These are phyloP conservation scores for Criorhina ranunculi DNA, from an alignment of 2,888 invertebrate species.

Conservation along the genomic window DNA sequence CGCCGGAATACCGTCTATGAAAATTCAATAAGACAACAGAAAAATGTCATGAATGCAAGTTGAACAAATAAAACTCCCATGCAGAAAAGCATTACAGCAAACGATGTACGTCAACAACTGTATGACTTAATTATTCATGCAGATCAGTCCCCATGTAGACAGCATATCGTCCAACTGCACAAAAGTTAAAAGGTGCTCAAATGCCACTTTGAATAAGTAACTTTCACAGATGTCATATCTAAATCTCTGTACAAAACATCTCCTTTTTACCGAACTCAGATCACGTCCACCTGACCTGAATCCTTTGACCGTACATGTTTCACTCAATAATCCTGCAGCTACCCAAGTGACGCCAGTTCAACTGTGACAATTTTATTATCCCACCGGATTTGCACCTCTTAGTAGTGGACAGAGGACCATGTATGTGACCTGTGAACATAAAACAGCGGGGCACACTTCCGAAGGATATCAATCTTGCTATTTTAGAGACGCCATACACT, in stretches of 20 bases:
- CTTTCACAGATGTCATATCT: neutral
- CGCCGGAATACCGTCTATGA: too few species aligned
- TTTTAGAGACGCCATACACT: conserved; percentile 39
- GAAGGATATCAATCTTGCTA: conserved; percentile 61
- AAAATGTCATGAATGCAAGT: too few species aligned
- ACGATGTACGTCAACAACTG: too few species aligned
- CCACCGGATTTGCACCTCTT: conserved; percentile 25
- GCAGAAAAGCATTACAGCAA: too few species aligned
- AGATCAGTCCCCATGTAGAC: neutral
- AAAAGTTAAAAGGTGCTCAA: neutral
- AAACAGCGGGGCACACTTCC: conserved; percentile 9
- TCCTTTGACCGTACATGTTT: conserved; percentile 15
- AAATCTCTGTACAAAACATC: too few species aligned
- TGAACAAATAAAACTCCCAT: too few species aligned
- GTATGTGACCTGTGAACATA: neutral
- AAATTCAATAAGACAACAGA: too few species aligned
- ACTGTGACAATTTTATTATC: conserved; percentile 34
- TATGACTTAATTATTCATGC: too few species aligned
- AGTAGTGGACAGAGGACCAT: neutral
- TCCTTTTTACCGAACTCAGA: conserved; percentile 35
- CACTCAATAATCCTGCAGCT: conserved; percentile 4
- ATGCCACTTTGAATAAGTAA: conserved; percentile 4
- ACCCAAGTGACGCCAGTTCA: conserved; percentile 25
- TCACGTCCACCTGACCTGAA: neutral
- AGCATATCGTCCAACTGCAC: neutral